A percentile compares a stretch with the other conserved stretches of the same genome.
Conservation (phyloP, 2,113 vertebrate species). For the Tachuris rubrigastra region DNA sequence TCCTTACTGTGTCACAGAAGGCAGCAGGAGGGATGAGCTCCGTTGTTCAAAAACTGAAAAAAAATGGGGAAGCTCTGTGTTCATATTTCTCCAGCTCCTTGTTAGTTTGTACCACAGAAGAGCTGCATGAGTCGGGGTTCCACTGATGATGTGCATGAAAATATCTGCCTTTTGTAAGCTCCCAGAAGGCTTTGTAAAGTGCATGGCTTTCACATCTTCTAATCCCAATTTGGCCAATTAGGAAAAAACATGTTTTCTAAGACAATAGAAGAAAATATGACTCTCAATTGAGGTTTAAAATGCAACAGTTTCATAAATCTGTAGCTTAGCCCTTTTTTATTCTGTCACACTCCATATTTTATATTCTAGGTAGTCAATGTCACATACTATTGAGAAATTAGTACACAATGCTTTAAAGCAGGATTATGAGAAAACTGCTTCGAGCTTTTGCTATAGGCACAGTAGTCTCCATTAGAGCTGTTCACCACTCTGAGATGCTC, state of each 20-base stretch:
- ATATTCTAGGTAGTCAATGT: neutral
- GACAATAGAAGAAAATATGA: neutral
- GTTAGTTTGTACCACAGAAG: neutral
- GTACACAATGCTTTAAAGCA: neutral
- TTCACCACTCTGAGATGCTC: neutral
- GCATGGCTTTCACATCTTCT: neutral
- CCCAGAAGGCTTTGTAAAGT: neutral
- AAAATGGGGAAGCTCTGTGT: neutral
- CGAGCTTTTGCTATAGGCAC: neutral
- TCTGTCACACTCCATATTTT: neutral
- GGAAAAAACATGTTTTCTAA: neutral
- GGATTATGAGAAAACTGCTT: neutral
- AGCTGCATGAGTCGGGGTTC: neutral
- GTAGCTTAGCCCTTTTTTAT: neutral
- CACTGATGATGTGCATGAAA: neutral
- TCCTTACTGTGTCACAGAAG: neutral
- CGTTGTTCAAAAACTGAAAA: neutral
- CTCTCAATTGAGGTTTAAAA: neutral
- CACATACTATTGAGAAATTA: neutral
- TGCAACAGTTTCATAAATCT: slow-evolving; percentile 14
- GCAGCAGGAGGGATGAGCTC: neutral
- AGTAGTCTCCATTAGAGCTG: neutral
- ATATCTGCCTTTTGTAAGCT: neutral
- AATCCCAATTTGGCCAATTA: slow-evolving; percentile 27
- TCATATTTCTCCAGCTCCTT: neutral